These are phyloP conservation scores for Circaetus cinerascens DNA, from an alignment of 2,113 vertebrate genomes.

Conservation along the genomic window DNA sequence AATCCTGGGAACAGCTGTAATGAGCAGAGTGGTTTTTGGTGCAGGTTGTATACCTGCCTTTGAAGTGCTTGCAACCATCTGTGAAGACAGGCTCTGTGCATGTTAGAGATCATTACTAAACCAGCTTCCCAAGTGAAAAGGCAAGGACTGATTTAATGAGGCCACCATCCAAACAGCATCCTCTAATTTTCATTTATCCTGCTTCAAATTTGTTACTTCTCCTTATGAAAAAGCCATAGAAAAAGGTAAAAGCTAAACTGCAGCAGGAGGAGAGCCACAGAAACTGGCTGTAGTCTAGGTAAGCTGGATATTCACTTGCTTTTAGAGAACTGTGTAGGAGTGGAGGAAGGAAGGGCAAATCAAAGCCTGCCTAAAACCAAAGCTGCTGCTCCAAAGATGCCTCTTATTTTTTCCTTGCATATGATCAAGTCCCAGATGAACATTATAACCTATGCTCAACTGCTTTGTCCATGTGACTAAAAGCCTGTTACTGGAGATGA, in stretches of 20 bases:
- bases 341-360: slow-evolving; percentile 50
- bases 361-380: neutral
- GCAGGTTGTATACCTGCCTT: slow-evolving; percentile 27
- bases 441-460: neutral
- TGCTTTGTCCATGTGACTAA: neutral
- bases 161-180: slow-evolving; percentile 7
- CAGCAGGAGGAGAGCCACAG: neutral
- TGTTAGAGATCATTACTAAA: slow-evolving; percentile 39
- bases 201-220: slow-evolving; percentile 10
- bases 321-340: slow-evolving; percentile 21
- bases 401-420: slow-evolving; percentile 18
- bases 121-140: slow-evolving; percentile 31
- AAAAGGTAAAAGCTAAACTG: slow-evolving; percentile 29
- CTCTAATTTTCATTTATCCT: slow-evolving; percentile 21
- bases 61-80: slow-evolving; percentile 44
- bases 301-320: slow-evolving; percentile 58
- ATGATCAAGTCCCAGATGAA: slow-evolving; percentile 4
- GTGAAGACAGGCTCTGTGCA: slow-evolving; percentile 27
- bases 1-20: slow-evolving; percentile 47
- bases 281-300: neutral
- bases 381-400: neutral
- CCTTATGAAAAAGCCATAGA: slow-evolving; percentile 31
- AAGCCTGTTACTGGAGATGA: neutral
- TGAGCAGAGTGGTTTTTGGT: slow-evolving; percentile 18
- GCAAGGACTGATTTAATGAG: slow-evolving; percentile 47